These are phyloP conservation scores for Callaeas wilsoni DNA, from an alignment of 2,113 vertebrate genomes.

Conservation along the genomic window DNA sequence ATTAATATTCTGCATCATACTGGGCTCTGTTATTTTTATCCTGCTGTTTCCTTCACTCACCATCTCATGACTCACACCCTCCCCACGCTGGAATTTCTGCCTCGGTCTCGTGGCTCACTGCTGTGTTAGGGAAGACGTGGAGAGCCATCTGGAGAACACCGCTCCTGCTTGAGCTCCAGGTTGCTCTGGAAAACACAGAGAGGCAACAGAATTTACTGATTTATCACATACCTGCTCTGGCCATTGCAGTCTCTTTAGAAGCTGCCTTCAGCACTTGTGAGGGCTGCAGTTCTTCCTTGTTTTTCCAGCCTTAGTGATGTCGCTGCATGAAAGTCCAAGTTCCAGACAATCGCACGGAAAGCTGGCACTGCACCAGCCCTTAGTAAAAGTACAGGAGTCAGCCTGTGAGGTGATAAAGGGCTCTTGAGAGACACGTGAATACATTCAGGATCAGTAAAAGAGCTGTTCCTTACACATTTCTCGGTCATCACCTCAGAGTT, in stretches of 20 bases:
- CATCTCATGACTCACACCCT: slow-evolving; percentile 47
- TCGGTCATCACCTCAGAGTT: background rate
- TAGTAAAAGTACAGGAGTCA: background rate
- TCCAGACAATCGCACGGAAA: background rate
- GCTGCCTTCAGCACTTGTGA: background rate
- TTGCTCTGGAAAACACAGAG: background rate
- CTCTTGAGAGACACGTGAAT: background rate
- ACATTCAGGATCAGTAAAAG: background rate
- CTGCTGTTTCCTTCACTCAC: slow-evolving; percentile 47
- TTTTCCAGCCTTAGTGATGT: background rate
- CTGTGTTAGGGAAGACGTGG: background rate
- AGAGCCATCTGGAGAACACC: background rate
- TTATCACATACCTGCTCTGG: background rate
- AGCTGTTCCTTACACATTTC: background rate
- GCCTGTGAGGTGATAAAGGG: background rate
- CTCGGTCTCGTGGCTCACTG: background rate
- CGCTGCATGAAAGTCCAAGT: background rate
- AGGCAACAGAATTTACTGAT: background rate
- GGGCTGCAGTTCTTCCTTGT: background rate
- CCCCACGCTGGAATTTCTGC: slow-evolving; percentile 23
- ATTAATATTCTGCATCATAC: slow-evolving; percentile 46
- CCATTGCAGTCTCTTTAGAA: background rate
- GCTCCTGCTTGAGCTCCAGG: background rate
- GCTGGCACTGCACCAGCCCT: background rate
- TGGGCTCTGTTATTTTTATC: slow-evolving; percentile 48